Conservation (phyloP, 2,797 vertebrate genomes). For the Sebastes steindachneri region DNA sequence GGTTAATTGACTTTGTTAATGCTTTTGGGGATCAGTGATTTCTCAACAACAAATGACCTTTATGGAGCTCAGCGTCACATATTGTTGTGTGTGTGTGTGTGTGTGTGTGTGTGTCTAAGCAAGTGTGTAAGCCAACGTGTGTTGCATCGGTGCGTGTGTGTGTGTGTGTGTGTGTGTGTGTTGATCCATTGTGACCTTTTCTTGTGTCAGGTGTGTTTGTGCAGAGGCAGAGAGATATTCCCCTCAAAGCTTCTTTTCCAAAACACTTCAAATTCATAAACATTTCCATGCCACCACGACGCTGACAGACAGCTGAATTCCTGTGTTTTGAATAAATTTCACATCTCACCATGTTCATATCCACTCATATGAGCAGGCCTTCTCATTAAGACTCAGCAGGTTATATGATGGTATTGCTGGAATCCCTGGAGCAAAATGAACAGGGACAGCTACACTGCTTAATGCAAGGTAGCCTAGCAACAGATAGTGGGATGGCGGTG, state of each 20-base stretch:
- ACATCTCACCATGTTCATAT: slow-evolving; percentile 77
- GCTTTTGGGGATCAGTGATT: slow-evolving; percentile 83
- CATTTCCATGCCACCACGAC: slow-evolving; percentile 54
- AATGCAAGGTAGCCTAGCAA: slow-evolving; percentile 91
- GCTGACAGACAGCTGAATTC: slow-evolving; percentile 77
- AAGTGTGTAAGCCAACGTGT: not conserved
- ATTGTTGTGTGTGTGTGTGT: slow-evolving; percentile 64
- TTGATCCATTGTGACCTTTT: slow-evolving; percentile 77
- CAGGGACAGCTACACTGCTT: slow-evolving; percentile 88
- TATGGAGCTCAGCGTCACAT: slow-evolving; percentile 73
- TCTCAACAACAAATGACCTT: slow-evolving; percentile 83
- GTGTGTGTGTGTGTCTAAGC: slow-evolving; percentile 27
- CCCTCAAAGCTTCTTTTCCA: slow-evolving; percentile 71
- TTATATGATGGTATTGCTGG: slow-evolving; percentile 85
- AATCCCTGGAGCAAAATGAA: slow-evolving; percentile 88
- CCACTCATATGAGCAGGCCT: slow-evolving; percentile 81
- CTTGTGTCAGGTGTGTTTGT: slow-evolving; percentile 75
- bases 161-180: slow-evolving; percentile 38
- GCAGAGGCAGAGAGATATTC: slow-evolving; percentile 65
- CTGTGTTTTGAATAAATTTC: slow-evolving; percentile 79
- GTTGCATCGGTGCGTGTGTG: slow-evolving; percentile 11
- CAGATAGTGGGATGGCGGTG: slow-evolving; percentile 85
- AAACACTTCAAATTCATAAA: slow-evolving; percentile 80
- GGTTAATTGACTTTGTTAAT: slow-evolving; percentile 85
- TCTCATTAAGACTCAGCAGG: slow-evolving; percentile 85